Evolutionary conservation across 2,888 invertebrate genomes (phyloP), one percentile per base, ranked within the genome.

Genomic region (Drosophila paranaensis): DNA sequence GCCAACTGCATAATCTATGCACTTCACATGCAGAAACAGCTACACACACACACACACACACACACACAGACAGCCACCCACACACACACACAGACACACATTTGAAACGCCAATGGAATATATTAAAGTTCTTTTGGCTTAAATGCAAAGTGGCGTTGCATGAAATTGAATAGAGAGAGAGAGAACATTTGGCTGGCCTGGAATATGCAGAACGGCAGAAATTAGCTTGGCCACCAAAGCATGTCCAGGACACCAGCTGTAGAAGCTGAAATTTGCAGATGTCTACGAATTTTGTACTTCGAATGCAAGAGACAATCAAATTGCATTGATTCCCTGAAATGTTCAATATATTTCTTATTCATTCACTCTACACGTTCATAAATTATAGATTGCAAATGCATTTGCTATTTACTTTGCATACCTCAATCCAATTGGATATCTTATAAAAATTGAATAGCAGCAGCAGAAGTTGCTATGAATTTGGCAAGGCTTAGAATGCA

Each of bases 1-100:
- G 83, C 83, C 87, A 88, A 83, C 84, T 88, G 84, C 89, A 84
- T 84, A 84, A 84, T 88, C 84, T 88, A 87, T 88, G 87, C 89
- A 81, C 85, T 88, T 61, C 74, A 75, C 81, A 88, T 74, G 67
- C 76, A 76, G 57, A 79, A 70, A 75, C 64, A 63, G 79, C 70
- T 33, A 50, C 67, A 68, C 25, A 46, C 39, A 57, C 43, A 27
- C 75, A 46, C 39, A 57, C 43, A 27, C 75, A 40, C 20, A 33
- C 35, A 27, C 14, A 48, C 39, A 39, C 16, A 20, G 43, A 10
- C 27, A 11, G 20, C 35, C 39, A 16, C 57, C 40, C 60, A 58
- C 55, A 65, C 60, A 33, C 35, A 35, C 14, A 48, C 39, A 39
- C 16, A 20, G 40, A 10, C 27, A 11, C 46, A n/a, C 35, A 77